These are phyloP conservation scores for Antennarius maculatus DNA, from an alignment of 2,797 vertebrate species.

Conservation along the genomic window DNA sequence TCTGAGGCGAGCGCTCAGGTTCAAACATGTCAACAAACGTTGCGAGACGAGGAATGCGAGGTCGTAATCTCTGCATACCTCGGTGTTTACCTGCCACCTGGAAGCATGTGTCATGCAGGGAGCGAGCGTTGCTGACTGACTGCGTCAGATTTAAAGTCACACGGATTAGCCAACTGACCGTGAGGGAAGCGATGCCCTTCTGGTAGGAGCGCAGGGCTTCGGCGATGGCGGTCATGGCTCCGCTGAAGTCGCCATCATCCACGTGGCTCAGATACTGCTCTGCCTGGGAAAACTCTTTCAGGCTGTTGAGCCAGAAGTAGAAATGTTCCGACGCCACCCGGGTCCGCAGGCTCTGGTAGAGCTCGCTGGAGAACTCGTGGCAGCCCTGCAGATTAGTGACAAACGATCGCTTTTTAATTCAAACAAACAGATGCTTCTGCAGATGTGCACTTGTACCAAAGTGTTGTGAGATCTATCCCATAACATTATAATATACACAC, in stretches of 20 bases:
- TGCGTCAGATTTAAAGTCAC: no score
- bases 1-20: no score
- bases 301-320: conserved; percentile 98
- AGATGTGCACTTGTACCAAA: no score
- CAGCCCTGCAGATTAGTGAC: conserved; percentile 84
- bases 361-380: conserved; percentile 94
- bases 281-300: conserved; percentile 97
- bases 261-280: conserved; percentile 92
- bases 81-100: no score
- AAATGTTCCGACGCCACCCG: conserved; percentile 98
- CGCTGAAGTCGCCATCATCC: conserved; percentile 89
- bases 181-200: conserved; percentile 97
- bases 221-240: conserved; percentile 91
- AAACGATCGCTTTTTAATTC: no score
- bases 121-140: no score
- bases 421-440: background rate
- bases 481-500: no score
- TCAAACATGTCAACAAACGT: no score
- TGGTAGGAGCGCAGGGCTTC: conserved; percentile 95
- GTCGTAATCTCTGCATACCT: no score
- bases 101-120: no score
- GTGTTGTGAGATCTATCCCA: no score
- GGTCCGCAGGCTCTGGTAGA: conserved; percentile 95
- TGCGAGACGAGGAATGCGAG: no score
- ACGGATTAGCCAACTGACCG: conserved; percentile 80